Conservation (phyloP, 1,140 invertebrate species). For the Subanguina moxae region DNA sequence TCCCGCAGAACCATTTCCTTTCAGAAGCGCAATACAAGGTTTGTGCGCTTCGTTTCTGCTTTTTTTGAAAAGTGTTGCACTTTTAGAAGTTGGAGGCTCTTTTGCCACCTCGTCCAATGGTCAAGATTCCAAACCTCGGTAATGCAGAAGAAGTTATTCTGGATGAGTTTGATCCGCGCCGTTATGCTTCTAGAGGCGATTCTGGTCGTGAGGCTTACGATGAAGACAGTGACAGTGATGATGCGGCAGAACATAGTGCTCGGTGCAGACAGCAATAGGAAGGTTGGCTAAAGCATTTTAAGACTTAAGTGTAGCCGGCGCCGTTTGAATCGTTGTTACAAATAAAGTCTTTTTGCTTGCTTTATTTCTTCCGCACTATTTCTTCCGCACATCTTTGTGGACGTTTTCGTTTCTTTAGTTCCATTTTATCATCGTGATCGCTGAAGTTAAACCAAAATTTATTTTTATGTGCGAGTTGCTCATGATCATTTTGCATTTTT, state of each 20-base stretch:
- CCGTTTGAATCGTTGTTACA: no score
- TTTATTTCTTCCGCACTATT: no score
- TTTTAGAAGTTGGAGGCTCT: slow-evolving; percentile 39
- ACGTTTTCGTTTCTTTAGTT: no score
- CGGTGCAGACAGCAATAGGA: slow-evolving; percentile 9
- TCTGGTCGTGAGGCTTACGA: slow-evolving; percentile 45
- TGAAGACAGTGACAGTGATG: slow-evolving; percentile 28
- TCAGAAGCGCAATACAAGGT: slow-evolving; percentile 68
- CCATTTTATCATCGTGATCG: no score
- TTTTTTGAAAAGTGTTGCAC: background rate
- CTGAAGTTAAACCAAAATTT: no score
- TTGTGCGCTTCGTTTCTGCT: background rate
- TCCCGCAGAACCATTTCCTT: slow-evolving; percentile 76
- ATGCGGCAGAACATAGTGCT: slow-evolving; percentile 16
- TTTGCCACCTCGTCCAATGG: slow-evolving; percentile 28
- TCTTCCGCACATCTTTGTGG: no score
- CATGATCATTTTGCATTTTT: no score
- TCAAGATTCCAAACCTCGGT: slow-evolving; percentile 10
- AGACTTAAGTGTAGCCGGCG: no score
- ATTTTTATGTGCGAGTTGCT: no score
- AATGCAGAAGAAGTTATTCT: slow-evolving; percentile 46
- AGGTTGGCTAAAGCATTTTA: no score
- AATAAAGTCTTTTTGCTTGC: no score
- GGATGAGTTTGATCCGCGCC: slow-evolving; percentile 35
- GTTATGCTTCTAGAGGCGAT: slow-evolving; percentile 18